Conservation (phyloP, 2,888 invertebrate species). For the Pycnomerus fuliginosus region DNA sequence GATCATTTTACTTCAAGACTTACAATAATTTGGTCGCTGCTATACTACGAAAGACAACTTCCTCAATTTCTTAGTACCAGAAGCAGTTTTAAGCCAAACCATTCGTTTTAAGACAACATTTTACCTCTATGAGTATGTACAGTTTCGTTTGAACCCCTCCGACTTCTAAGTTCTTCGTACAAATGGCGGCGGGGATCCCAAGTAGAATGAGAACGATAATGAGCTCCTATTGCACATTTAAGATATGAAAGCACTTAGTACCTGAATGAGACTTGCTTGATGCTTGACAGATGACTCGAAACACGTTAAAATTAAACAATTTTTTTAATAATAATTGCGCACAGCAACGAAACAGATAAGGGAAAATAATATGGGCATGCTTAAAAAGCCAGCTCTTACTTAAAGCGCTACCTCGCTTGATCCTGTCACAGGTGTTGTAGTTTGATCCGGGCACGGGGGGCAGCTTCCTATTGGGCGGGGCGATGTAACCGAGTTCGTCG, state of each 20-base stretch:
- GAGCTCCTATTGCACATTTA: slow-evolving; percentile 47
- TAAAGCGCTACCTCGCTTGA: slow-evolving; percentile 90
- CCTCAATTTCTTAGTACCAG: too few species aligned
- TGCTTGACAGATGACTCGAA: too few species aligned
- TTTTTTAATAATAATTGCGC: too few species aligned
- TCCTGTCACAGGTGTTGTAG: slow-evolving; percentile 91
- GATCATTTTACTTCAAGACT: too few species aligned
- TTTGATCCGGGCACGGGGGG: slow-evolving; percentile 92
- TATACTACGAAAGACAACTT: too few species aligned
- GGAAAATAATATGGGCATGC: slow-evolving; percentile 27
- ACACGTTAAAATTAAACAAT: too few species aligned
- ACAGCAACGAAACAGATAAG: slow-evolving; percentile 12
- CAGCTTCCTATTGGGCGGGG: slow-evolving; percentile 87
- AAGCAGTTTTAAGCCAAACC: too few species aligned
- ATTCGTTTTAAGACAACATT: slow-evolving; percentile 17
- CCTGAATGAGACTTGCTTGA: slow-evolving; percentile 6
- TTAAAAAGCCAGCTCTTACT: slow-evolving; percentile 63
- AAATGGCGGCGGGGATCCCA: slow-evolving; percentile 89
- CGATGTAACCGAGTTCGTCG: slow-evolving; percentile 90
- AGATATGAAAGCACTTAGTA: slow-evolving; percentile 22
- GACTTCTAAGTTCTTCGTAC: slow-evolving; percentile 83
- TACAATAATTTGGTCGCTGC: too few species aligned
- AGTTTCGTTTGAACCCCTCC: slow-evolving; percentile 68
- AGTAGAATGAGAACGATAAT: slow-evolving; percentile 66
- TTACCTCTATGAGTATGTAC: slow-evolving; percentile 59